Evolutionary conservation across 1,140 invertebrate genomes (phyloP).

Genomic region (Drosophila mojavensis): DNA sequence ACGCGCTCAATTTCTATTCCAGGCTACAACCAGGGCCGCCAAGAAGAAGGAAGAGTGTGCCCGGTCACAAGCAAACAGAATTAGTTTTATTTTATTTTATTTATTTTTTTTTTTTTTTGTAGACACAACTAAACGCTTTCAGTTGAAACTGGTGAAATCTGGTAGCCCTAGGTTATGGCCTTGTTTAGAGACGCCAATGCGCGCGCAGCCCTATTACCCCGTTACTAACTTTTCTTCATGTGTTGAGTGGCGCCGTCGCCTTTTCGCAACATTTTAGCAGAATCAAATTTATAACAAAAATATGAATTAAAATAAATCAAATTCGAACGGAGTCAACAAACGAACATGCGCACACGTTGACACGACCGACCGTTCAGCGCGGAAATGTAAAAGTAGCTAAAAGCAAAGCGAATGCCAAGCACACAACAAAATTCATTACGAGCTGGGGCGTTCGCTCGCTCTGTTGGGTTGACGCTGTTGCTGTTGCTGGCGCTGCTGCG

Average conservation of each 20-base stretch:
- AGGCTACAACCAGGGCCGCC: background rate
- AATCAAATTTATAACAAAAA: slow-evolving; percentile 9
- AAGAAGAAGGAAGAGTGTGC: background rate
- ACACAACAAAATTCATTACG: slow-evolving; percentile 39
- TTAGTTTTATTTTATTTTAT: background rate
- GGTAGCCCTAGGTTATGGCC: background rate
- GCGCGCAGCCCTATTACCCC: slow-evolving; percentile 22
- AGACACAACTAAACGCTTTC: slow-evolving; percentile 15
- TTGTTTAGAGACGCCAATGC: background rate
- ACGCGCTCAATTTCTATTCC: background rate
- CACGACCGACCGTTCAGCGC: slow-evolving; percentile 18
- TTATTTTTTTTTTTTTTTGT: background rate
- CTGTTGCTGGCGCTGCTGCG: slow-evolving; percentile 15
- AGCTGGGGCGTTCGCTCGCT: slow-evolving; percentile 14
- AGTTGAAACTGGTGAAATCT: slow-evolving; percentile 35
- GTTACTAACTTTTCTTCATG: slow-evolving; percentile 61
- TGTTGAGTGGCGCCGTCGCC: slow-evolving; percentile 17
- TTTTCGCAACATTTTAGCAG: slow-evolving; percentile 12
- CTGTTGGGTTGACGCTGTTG: background rate
- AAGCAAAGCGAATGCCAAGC: background rate
- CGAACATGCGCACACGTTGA: slow-evolving; percentile 1
- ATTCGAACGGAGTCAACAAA: slow-evolving; percentile 3
- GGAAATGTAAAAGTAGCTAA: slow-evolving; percentile 39
- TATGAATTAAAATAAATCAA: slow-evolving; percentile 17
- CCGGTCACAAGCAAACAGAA: slow-evolving; percentile 10